phyloP scores from a whole-genome alignment of 2,113 vertebrate species.

The Psammodynastes pulverulentus region DNA sequence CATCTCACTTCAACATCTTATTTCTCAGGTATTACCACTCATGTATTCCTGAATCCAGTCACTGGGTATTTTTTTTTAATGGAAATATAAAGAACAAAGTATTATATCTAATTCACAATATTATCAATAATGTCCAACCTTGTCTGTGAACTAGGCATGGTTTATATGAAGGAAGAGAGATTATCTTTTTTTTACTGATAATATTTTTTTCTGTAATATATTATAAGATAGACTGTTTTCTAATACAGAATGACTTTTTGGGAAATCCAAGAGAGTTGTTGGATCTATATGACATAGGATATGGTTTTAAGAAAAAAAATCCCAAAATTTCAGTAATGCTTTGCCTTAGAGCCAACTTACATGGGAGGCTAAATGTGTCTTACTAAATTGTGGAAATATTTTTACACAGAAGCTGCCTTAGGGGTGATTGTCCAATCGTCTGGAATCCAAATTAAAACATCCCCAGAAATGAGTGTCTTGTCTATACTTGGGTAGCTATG shows the following conservation, averaged over 20 bases:
- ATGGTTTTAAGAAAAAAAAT: background rate
- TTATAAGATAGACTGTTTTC: background rate
- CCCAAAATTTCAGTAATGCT: background rate
- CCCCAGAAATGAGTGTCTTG: background rate
- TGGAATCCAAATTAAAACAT: background rate
- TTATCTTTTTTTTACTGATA: too few relatives aligned
- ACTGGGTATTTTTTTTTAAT: background rate
- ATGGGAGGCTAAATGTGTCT: background rate
- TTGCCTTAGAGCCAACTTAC: background rate
- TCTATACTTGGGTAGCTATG: background rate
- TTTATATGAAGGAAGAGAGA: background rate
- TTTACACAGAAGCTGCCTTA: background rate
- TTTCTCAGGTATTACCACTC: slow-evolving; percentile 1
- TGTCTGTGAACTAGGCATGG: background rate
- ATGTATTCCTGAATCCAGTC: background rate
- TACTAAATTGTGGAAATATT: background rate
- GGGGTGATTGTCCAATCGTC: background rate
- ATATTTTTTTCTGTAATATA: background rate
- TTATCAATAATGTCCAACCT: background rate
- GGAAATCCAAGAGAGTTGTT: background rate
- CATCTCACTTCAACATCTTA: slow-evolving; percentile 7
- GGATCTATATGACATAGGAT: background rate
- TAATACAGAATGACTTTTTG: background rate
- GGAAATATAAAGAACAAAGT: background rate
- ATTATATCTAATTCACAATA: background rate